A percentile compares a stretch with the other conserved stretches of the same genome.
Conservation (phyloP, 2,797 vertebrate species). For the Enteromius treurensis region DNA sequence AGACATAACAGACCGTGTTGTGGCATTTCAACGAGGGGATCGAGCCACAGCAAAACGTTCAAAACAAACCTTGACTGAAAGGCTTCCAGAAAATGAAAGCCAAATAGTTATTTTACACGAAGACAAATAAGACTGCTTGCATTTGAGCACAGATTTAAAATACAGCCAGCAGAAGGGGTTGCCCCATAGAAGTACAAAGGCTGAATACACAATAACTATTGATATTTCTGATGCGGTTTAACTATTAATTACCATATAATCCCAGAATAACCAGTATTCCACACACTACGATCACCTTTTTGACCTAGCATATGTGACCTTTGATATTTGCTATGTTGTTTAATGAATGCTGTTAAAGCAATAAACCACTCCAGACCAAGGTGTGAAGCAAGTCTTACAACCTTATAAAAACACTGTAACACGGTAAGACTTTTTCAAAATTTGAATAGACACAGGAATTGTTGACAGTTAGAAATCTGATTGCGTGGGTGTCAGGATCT, state of each 20-base stretch:
- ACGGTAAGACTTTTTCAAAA: not conserved
- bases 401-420: not conserved
- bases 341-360: not conserved
- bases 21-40: constrained; percentile 9
- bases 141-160: not conserved
- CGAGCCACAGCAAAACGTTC: not conserved
- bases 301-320: not conserved
- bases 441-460: no score
- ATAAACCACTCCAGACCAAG: not conserved
- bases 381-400: not conserved
- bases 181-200: not conserved
- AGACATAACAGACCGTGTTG: not conserved
- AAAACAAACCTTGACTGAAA: not conserved
- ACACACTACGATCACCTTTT: not conserved
- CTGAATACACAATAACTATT: constrained; percentile 8
- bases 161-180: not conserved
- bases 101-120: constrained; percentile 1
- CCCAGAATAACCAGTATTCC: not conserved
- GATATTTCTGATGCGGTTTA: not conserved
- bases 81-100: not conserved
- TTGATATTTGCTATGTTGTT: not conserved
- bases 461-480: no score
- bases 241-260: not conserved
- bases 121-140: constrained; percentile 17
- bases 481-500: no score